Evolutionary conservation across 2,797 vertebrate genomes (phyloP), one percentile per base, ranked within the genome.

Genomic region (Hybognathus amarus): DNA sequence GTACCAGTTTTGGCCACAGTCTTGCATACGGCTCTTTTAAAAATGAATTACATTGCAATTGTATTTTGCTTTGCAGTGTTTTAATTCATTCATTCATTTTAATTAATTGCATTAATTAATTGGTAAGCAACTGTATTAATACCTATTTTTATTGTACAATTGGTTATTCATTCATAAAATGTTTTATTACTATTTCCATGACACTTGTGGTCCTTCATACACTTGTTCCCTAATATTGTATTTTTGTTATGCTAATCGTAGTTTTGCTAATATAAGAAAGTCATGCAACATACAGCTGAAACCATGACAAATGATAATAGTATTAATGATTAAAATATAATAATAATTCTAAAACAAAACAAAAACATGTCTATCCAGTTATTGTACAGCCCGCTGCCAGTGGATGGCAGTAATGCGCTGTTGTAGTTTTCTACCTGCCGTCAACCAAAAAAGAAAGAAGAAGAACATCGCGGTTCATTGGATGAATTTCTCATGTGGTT

Each of bases 401-500:
- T 40, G 36, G 59, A 11, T 56, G 77, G 77, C 77, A 30, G 64
- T 68, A 56, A 68, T 4, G 77, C 42, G 15, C n/a, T 24, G 0
- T 18, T 68, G 24, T 17, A 17, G 22, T 17, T 24, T 6, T 36
- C 45, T 22, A n/a, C 5, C 12, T 9, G 3, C 6, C 4, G 8
- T 36, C 2, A 15, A 20, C 42, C 5, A 64, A 77, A 56, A 24
- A 17, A 0, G 6, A 42, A 74, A 7, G 64, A 52, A 30, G 73
- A 74, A 22, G 18, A 50, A 82, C 30, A 45, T 54, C 47, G 17
- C 69, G 66, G 15, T 20, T 83, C 59, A 88, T 89, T 87, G 86
- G 87, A 8, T 79, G 76, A 36, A 82, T 86, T 42, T 17, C 82
- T 92, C 93, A 93, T 90, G 90, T 93, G 93, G 87, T 87, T 59